phyloP scores from a whole-genome alignment of 2,888 invertebrate genomes.

The Tipula helvola region DNA sequence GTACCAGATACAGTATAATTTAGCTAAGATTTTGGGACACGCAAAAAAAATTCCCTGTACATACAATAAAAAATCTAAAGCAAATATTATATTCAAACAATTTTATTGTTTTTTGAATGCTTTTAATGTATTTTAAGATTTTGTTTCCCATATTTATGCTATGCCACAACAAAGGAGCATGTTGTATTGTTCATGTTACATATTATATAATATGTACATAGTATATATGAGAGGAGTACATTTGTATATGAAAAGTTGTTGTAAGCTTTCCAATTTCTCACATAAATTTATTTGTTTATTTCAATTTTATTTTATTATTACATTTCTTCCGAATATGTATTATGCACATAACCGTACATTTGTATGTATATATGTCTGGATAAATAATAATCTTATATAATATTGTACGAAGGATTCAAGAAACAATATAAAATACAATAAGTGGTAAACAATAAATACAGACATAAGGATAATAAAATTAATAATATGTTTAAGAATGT shows the following conservation, averaged over 20 bases:
- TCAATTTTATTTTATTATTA: neutral
- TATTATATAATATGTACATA: too few species aligned
- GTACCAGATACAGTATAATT: neutral
- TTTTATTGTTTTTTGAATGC: neutral
- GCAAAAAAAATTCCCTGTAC: neutral
- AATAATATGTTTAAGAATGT: neutral
- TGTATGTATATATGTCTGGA: neutral
- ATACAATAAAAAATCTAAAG: neutral
- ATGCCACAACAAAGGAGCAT: neutral
- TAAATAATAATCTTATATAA: neutral
- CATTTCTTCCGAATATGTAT: neutral
- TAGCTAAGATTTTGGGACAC: neutral
- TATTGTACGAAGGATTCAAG: neutral
- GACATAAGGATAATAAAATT: neutral
- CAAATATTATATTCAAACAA: neutral
- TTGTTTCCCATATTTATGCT: neutral
- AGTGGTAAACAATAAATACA: neutral
- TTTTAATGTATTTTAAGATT: neutral
- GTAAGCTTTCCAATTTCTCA: conserved; percentile 4
- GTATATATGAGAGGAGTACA: neutral
- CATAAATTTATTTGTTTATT: neutral
- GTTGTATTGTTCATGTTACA: neutral
- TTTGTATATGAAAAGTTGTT: neutral
- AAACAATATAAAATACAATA: neutral
- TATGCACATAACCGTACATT: neutral